phyloP scores from a whole-genome alignment of 92 coral and sea anemone species.

The Porites divaricata region DNA sequence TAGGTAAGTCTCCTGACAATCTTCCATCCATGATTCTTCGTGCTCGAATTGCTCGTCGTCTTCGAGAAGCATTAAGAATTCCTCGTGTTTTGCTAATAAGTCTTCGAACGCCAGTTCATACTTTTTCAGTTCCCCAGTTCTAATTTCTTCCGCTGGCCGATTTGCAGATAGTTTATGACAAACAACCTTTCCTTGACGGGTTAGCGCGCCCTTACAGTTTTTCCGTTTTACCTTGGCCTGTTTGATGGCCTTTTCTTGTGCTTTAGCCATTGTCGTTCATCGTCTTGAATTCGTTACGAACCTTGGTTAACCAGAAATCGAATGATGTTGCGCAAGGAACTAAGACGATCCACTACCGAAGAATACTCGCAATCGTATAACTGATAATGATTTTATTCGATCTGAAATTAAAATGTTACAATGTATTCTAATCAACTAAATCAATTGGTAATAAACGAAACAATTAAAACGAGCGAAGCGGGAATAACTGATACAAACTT shows the following conservation, averaged over 20 bases:
- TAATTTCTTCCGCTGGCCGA: constrained; percentile 30
- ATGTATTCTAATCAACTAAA: neutral
- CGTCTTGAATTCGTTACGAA: constrained; percentile 31
- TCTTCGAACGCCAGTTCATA: constrained; percentile 14
- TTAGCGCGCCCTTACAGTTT: constrained; percentile 48
- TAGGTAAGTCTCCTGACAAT: constrained; percentile 40
- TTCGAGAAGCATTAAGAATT: constrained; percentile 10
- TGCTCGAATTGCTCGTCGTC: constrained; percentile 43
- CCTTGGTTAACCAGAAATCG: constrained; percentile 57
- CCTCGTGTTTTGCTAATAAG: constrained; percentile 15
- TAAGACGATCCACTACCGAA: neutral
- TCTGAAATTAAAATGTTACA: neutral
- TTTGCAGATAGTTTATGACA: constrained; percentile 12
- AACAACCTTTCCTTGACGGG: constrained; percentile 36
- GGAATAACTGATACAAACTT: constrained; percentile 8
- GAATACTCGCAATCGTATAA: neutral
- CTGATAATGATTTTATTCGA: too few species aligned
- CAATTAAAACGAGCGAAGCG: neutral
- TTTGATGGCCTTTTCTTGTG: constrained; percentile 18
- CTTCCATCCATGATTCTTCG: constrained; percentile 47
- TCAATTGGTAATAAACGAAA: neutral
- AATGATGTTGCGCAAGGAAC: constrained; percentile 43
- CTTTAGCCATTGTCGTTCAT: constrained; percentile 21
- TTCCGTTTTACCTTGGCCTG: constrained; percentile 52
- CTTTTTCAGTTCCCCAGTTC: neutral